Evolutionary conservation across 2,797 vertebrate genomes (phyloP), one percentile per base, ranked within the genome.

Genomic region (Acrossocheilus wenchowensis): DNA sequence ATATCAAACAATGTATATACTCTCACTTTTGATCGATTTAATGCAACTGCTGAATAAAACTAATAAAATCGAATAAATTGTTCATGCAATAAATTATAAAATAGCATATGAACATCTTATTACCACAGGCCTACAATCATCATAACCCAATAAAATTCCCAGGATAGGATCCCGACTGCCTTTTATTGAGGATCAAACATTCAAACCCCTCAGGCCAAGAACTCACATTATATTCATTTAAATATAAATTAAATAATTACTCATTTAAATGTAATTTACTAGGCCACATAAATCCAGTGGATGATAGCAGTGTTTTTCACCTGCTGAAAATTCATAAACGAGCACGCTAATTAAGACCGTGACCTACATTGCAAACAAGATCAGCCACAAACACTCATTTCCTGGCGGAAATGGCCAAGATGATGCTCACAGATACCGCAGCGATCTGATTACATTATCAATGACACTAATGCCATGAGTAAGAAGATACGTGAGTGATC

Each of bases 341-440:
- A 87, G 87, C 5, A 14, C 80, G 78, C 64, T 82, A 84, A 45
- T 84, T 64, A 80, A 83, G 72, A 83, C 36, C 64, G 74, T 88
- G 89, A 89, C 86, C 86, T 87, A 91, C 92, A 92, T 89, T 69
- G 87, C 89, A 88, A 92, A 92, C 90, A 90, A 81, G 88, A 93
- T 90, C 90, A 92, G 62, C 73, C 89, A 89, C 74, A 88, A 90
- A 92, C 89, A 64, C 91, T 92, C 91, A 92, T 95, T 94, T 94
- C 92, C 93, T 90, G 80, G 84, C 83, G 87, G 57, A 69, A 92
- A 89, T 91, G 90, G 89, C 90, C 87, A 89, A 84, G 72, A 84
- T 60, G 39, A 26, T 26, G 64, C 60, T 68, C 86, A 90, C 78
- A 88, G 85, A 81, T 90, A 90, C 82, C 87, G 81, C 91, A 89